These are phyloP conservation scores for Origma solitaria DNA, from an alignment of 2,113 vertebrate genomes.

Conservation along the genomic window DNA sequence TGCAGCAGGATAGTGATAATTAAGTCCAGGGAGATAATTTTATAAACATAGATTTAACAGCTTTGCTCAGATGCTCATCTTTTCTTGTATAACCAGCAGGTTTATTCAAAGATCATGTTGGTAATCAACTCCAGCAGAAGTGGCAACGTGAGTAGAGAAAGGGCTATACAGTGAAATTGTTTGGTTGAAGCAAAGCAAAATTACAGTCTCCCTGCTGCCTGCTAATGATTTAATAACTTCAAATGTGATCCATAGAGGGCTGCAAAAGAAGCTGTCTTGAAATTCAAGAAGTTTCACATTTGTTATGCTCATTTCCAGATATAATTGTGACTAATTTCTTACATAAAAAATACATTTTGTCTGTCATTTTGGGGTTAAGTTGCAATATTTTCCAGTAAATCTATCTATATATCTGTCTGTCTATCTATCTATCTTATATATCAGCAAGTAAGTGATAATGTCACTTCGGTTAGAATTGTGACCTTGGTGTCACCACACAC, in stretches of 20 bases:
- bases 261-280: background rate
- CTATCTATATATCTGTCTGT: background rate
- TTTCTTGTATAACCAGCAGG: background rate
- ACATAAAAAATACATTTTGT: background rate
- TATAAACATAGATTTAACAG: background rate
- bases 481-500: background rate
- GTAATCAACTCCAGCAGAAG: background rate
- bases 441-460: background rate
- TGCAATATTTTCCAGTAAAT: background rate
- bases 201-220: background rate
- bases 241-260: background rate
- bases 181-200: background rate
- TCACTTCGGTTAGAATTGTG: background rate
- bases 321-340: background rate
- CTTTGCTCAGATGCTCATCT: background rate
- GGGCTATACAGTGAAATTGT: background rate
- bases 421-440: too few species aligned
- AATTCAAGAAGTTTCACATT: background rate
- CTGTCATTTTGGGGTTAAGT: background rate
- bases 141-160: background rate
- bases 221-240: background rate
- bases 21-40: background rate
- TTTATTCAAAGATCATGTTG: background rate
- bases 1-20: background rate
- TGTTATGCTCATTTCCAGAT: background rate